Base-by-base conservation (phyloP, 1,140 invertebrate species). In the Choristoneura fumiferana region DNA sequence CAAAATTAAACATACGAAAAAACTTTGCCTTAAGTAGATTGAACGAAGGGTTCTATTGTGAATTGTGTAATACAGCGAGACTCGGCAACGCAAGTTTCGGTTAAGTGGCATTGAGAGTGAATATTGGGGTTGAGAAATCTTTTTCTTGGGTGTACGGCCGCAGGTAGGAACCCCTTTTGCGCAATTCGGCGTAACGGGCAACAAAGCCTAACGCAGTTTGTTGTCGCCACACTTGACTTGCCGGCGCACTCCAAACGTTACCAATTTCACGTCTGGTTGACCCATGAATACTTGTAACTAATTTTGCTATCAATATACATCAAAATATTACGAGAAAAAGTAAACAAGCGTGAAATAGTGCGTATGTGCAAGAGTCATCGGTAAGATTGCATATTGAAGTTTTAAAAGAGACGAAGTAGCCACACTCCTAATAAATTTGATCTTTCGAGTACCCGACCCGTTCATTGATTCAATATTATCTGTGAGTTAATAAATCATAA, bases 81-180 rank as follows among this genome's bases (percentile, higher is more conserved):
- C 85, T 73, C 61, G 54, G 55, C 49, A 45, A 62, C 65, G 59
- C 69, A 76, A 67, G 66, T 75, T 71, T 69, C 52, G 17, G 33
- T 53, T 9, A 8, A 39, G 57, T 43, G 12, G 2, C 22, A 3
- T 39, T 22, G 36, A 37, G 34, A 39, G 60, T 38, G 45, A 39
- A 45, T 54, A 61, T 57, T 62, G 33, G 13, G 49, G 40, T 37
- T 29, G 22, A n/a, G n/a, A 45, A 70, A 76, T 49, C 65, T 80
- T 55, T 62, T 58, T 33, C 54, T 37, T 5, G 38, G 9, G n/a
- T 67, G 70, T 85, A 77, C 54, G 57, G 35, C 54, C 64, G 65
- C 84, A 86, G 85, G 84, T 85, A 88, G 71, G 43, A 83, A 78
- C 78, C 82, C 85, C 78, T 85, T 86, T 87, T 88, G 84, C 85